Conservation (phyloP, 1,140 invertebrate species). For the Lasaia peninsularis region DNA sequence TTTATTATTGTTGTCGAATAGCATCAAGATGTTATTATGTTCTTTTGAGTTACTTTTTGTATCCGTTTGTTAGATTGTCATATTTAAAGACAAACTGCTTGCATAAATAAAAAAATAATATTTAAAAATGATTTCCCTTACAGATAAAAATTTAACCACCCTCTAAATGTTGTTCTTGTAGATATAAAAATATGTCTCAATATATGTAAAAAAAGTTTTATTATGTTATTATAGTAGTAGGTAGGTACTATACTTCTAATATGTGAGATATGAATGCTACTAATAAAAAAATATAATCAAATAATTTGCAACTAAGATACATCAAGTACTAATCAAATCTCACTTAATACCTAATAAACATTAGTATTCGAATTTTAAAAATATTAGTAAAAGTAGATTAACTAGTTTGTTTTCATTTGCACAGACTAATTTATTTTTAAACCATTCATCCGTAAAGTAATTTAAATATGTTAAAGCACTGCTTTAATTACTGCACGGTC, state of each 20-base stretch:
- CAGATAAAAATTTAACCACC: no score
- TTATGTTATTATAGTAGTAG: no score
- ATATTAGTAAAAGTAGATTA: background rate
- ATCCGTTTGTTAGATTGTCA: no score
- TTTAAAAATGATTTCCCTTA: no score
- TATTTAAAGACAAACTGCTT: no score
- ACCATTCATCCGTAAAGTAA: slow-evolving; percentile 9
- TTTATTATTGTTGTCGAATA: no score
- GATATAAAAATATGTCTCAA: no score
- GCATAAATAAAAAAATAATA: no score
- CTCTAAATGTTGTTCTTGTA: no score
- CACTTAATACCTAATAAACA: background rate
- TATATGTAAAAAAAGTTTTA: no score
- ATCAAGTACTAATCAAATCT: background rate
- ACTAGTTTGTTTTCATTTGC: slow-evolving; percentile 2
- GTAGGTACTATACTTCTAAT: background rate
- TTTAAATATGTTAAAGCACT: slow-evolving; percentile 48
- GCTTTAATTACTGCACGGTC: slow-evolving; percentile 68
- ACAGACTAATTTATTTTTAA: slow-evolving; percentile 1
- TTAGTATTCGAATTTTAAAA: background rate
- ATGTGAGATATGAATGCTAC: background rate
- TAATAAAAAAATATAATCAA: background rate
- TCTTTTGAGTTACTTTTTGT: no score
- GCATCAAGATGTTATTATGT: no score
- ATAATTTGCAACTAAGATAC: background rate